phyloP scores from a whole-genome alignment of 2,113 vertebrate genomes.

The Oreochromis niloticus region DNA sequence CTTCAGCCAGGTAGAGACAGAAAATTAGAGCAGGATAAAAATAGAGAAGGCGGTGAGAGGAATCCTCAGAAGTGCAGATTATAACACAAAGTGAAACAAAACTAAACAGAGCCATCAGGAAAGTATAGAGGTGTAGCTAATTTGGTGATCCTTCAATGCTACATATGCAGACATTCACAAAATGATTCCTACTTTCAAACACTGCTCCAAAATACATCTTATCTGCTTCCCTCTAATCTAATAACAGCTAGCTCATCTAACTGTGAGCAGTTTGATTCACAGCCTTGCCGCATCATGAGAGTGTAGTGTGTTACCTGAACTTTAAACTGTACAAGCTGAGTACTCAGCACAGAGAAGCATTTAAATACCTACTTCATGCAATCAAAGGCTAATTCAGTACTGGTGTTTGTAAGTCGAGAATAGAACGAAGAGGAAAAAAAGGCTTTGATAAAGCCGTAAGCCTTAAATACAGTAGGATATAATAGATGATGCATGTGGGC shows the following conservation, averaged over 20 bases:
- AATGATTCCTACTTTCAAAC: neutral
- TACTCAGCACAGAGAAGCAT: neutral
- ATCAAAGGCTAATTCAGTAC: neutral
- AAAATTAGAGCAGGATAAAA: slow-evolving; percentile 35
- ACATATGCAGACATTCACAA: neutral
- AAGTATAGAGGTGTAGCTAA: neutral
- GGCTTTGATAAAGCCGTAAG: neutral
- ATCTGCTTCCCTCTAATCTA: neutral
- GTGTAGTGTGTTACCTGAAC: neutral
- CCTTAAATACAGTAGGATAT: slow-evolving; percentile 5
- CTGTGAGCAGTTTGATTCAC: neutral
- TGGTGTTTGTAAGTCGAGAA: neutral
- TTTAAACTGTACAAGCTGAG: neutral
- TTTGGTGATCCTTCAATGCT: neutral
- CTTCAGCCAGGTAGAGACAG: neutral
- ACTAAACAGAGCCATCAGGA: neutral
- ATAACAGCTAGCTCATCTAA: neutral
- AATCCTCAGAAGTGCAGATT: neutral
- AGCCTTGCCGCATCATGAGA: neutral
- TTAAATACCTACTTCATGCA: neutral
- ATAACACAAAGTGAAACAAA: neutral
- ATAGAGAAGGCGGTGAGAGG: neutral
- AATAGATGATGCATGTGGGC: slow-evolving; percentile 9
- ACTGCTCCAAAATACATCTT: neutral
- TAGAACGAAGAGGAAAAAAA: neutral